phyloP scores from a whole-genome alignment of 2,888 invertebrate genomes.

The Glyphotaelius pellucidus region DNA sequence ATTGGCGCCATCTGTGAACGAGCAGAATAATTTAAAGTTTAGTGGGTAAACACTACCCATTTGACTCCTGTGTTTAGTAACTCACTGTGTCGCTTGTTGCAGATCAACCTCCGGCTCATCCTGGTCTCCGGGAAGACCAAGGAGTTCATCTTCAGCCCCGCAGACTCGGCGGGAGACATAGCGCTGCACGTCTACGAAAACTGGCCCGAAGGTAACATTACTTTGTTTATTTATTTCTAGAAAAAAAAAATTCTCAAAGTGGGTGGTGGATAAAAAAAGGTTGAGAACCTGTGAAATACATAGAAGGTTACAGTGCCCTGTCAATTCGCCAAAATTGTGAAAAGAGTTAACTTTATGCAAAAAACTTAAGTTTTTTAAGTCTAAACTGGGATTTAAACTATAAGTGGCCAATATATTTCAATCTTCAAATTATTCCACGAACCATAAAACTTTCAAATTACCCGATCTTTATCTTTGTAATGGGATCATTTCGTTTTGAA shows the following conservation, averaged over 20 bases:
- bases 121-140: constrained; percentile 99
- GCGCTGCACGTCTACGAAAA: constrained; percentile 99
- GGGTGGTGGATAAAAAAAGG: no score
- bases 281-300: no score
- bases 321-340: no score
- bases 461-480: background rate
- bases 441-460: background rate
- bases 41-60: no score
- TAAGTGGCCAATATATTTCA: background rate
- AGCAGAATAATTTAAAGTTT: no score
- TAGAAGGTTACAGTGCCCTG: no score
- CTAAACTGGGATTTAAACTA: background rate
- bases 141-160: constrained; percentile 98
- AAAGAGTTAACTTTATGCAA: background rate
- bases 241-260: no score
- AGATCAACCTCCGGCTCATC: constrained; percentile 99
- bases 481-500: constrained; percentile 2
- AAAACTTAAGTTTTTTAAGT: background rate
- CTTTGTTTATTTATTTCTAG: background rate
- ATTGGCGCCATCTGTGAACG: no score
- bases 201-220: constrained; percentile 95
- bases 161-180: constrained; percentile 98
- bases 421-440: background rate
- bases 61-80: background rate
- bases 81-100: constrained; percentile 73